Base-by-base conservation (phyloP, 2,113 vertebrate genomes). In the Erythrocercus mccallii region DNA sequence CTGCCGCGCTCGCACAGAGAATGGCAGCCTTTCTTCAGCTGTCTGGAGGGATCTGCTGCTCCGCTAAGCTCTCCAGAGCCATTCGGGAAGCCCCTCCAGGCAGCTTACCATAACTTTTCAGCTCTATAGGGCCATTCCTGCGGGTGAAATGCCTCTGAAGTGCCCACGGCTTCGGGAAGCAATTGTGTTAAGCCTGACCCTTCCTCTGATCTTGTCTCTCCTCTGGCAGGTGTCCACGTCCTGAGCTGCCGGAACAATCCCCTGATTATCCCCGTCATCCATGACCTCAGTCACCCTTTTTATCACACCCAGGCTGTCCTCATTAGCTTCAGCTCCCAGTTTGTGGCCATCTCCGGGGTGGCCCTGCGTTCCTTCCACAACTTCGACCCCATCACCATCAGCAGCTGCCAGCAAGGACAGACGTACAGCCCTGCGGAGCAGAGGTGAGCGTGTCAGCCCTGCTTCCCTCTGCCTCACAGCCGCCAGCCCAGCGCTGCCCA, bases 381-480 rank as follows among this genome's bases (percentile, higher is more conserved):
- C 97, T 99, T 99, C 97, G 99, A 99, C 98, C 99, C 99, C 68
- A 99, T 99, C 98, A 99, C 99, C 93, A 99, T 99, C 98, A 99
- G 99, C 95, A 98, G 99, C 97, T 99, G 99, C 98, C 99, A 99
- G 98, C 99, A 98, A 97, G 99, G 99, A 94, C 99, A 99, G 98
- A 99, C 99, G 97, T 99, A 99, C 98, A 99, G 99, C 97, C 99
- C 98, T 1, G 98, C 98, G 6, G 99, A 99, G 90, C 99, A 99
- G 98, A 99, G 99, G 99, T 99, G 98, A 99, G 99, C 66, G 56
- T 54, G 64, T 90, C 88, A 80, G 66, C n/a, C 37, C 40, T 12
- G 60, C 88, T 68, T 76, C 81, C 91, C 60, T 33, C 66, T 30
- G 82, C 90, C 88, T 61, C 50, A 66, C 92, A 77, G 51, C 90